Conservation (phyloP, 92 coral and sea anemone species). For the Phenganax subtilis region DNA sequence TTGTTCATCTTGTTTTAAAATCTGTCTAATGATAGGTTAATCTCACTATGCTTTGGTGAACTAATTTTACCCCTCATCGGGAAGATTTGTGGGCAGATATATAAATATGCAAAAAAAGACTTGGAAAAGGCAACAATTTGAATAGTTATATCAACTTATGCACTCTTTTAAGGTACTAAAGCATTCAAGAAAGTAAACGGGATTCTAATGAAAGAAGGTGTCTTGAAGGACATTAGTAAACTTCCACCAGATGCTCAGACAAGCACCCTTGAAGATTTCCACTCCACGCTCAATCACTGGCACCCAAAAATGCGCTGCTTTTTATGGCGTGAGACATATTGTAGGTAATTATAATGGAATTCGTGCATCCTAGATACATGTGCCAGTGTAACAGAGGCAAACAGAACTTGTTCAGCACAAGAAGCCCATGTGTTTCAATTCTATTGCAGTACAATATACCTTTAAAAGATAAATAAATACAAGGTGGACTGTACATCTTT, state of each 20-base stretch:
- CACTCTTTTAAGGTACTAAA: background rate
- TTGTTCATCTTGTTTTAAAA: too few species aligned
- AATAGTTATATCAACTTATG: background rate
- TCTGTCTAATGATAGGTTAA: background rate
- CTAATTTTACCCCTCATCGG: background rate
- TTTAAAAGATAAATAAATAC: background rate
- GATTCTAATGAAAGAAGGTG: constrained; percentile 27
- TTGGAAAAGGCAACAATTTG: constrained; percentile 6
- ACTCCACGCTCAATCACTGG: too few species aligned
- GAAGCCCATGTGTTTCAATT: background rate
- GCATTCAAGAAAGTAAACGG: constrained; percentile 10
- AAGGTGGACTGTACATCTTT: background rate
- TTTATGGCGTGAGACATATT: constrained; percentile 12
- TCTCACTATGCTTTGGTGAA: background rate
- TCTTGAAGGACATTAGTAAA: constrained; percentile 12
- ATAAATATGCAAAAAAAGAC: background rate
- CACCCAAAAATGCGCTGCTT: constrained; percentile 10
- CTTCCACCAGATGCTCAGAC: background rate
- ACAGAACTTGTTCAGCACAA: background rate
- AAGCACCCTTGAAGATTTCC: too few species aligned
- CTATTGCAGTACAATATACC: background rate
- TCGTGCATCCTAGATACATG: background rate
- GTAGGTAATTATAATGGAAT: constrained; percentile 5
- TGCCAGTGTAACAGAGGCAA: background rate
- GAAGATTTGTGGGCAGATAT: background rate